phyloP scores from a whole-genome alignment of 2,888 invertebrate genomes.

The Epinotia nisella region DNA sequence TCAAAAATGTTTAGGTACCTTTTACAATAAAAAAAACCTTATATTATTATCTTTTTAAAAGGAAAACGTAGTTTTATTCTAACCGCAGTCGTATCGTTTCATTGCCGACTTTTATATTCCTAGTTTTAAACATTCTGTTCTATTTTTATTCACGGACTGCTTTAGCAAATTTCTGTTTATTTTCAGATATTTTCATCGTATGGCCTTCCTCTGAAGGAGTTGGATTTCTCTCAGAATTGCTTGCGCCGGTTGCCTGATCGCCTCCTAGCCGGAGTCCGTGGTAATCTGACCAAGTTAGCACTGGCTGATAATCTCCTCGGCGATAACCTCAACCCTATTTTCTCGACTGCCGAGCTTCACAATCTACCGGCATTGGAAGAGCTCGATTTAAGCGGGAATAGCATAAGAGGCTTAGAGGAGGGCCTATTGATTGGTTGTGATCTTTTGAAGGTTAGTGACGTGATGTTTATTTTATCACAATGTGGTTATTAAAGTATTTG shows the following conservation, averaged over 20 bases:
- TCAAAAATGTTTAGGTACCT: neutral
- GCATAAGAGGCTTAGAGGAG: slow-evolving; percentile 92
- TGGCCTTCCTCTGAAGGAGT: slow-evolving; percentile 88
- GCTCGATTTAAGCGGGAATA: slow-evolving; percentile 92
- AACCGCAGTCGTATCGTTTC: neutral
- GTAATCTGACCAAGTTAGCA: slow-evolving; percentile 88
- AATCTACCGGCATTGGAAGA: slow-evolving; percentile 89
- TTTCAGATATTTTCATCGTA: slow-evolving; percentile 88
- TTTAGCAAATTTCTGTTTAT: slow-evolving; percentile 34
- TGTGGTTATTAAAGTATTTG: neutral
- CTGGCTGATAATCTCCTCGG: slow-evolving; percentile 94
- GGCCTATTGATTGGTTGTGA: slow-evolving; percentile 93
- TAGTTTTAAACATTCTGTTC: neutral
- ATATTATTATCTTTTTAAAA: neutral
- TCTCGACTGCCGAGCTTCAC: slow-evolving; percentile 93
- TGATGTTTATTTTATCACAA: neutral
- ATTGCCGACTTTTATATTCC: slow-evolving; percentile 6
- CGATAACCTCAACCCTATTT: slow-evolving; percentile 95
- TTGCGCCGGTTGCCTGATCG: slow-evolving; percentile 91
- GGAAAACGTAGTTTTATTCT: neutral
- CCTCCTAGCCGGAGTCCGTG: slow-evolving; percentile 87
- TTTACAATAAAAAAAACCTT: neutral
- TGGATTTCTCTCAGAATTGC: slow-evolving; percentile 93
- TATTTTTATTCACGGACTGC: neutral
- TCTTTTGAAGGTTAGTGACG: slow-evolving; percentile 85